These are phyloP conservation scores for Caenorhabditis doughertyi DNA, from an alignment of 2,888 invertebrate species.

Conservation along the genomic window DNA sequence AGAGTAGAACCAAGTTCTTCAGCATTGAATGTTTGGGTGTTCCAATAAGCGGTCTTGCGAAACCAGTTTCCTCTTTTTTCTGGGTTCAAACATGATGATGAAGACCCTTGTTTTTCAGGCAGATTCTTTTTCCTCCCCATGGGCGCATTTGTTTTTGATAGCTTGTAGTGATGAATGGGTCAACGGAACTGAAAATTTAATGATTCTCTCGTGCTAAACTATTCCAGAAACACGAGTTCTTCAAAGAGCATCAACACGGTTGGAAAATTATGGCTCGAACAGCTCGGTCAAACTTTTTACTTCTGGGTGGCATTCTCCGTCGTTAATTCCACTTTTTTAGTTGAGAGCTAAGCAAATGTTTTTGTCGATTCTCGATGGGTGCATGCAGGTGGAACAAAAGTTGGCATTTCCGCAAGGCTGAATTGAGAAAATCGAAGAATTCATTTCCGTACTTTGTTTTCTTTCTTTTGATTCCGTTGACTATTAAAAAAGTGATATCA, in stretches of 20 bases:
- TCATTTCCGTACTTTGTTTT: background rate
- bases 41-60: conserved; percentile 7
- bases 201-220: background rate
- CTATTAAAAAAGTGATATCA: conserved; percentile 48
- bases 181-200: background rate
- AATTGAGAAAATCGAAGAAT: conserved; percentile 9
- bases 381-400: conserved; percentile 44
- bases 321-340: too few species aligned
- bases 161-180: background rate
- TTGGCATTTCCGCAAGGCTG: conserved; percentile 22
- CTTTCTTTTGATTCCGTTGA: conserved; percentile 8
- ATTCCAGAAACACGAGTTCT: too few species aligned
- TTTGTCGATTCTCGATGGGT: background rate
- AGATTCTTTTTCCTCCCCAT: conserved; percentile 12
- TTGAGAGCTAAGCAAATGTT: too few species aligned
- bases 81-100: conserved; percentile 16
- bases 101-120: conserved; percentile 32
- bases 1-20: background rate
- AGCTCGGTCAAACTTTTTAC: background rate
- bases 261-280: too few species aligned
- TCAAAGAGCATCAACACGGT: too few species aligned
- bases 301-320: too few species aligned
- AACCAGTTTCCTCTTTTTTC: conserved; percentile 5
- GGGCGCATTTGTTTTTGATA: conserved; percentile 51
- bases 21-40: background rate